Evolutionary conservation across 2,797 vertebrate genomes (phyloP).

Genomic region (Mus caroli): DNA sequence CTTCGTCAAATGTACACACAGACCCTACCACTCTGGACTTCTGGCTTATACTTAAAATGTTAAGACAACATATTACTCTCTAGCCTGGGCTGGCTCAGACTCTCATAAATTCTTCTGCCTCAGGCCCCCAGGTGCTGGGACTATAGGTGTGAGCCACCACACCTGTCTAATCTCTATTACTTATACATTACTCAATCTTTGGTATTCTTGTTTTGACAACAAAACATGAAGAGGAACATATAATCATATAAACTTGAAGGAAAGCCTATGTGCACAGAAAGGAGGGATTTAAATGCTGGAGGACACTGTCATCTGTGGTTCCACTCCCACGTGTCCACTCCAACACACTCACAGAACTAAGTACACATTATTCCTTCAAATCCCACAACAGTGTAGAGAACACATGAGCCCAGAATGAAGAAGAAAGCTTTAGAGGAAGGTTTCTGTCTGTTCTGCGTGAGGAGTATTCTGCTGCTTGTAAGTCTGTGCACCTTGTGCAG

Average conservation of each 20-base stretch:
- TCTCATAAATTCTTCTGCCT: background rate
- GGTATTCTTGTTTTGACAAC: background rate
- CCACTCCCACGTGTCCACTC: background rate
- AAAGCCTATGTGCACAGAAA: background rate
- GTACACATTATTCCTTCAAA: background rate
- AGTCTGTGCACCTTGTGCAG: background rate
- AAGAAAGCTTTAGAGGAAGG: background rate
- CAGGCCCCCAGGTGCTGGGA: background rate
- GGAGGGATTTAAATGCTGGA: background rate
- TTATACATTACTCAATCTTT: background rate
- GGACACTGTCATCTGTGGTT: background rate
- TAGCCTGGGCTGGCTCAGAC: background rate
- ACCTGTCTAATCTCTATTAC: background rate
- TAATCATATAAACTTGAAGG: background rate
- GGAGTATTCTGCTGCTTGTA: background rate
- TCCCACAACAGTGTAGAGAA: constrained; percentile 2
- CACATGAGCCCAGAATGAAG: background rate
- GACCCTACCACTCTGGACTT: background rate
- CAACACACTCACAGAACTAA: background rate
- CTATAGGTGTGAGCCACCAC: background rate
- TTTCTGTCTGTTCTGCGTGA: background rate
- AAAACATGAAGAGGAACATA: background rate
- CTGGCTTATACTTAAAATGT: background rate
- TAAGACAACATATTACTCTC: background rate
- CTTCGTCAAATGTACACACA: no score